phyloP scores from a whole-genome alignment of 1,140 invertebrate species.

The Drosophila ercepeae region DNA sequence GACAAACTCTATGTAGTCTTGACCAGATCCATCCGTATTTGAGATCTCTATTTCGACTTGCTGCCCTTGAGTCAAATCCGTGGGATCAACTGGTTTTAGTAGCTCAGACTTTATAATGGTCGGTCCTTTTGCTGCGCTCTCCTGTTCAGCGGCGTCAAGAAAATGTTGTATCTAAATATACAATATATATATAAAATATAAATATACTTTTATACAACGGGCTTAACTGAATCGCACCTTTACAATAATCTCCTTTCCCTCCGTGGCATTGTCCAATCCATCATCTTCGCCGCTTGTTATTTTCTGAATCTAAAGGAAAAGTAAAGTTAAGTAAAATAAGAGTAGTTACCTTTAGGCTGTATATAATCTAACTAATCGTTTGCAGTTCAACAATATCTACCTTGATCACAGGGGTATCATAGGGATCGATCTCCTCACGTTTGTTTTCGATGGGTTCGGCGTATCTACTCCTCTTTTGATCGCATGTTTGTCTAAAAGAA shows the following conservation, averaged over 20 bases:
- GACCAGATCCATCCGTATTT: not conserved
- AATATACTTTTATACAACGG: not conserved
- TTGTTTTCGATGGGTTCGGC: not conserved
- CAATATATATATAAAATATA: not conserved
- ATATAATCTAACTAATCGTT: not conserved
- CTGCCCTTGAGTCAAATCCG: not conserved
- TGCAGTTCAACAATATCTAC: no score
- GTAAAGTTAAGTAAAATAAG: not conserved
- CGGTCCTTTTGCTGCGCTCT: not conserved
- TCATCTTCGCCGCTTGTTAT: constrained; percentile 3
- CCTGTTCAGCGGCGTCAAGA: constrained; percentile 5
- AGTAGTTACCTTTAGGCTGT: not conserved
- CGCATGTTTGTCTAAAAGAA: constrained; percentile 33
- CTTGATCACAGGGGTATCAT: constrained; percentile 4
- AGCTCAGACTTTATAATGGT: not conserved
- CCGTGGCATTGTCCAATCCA: not conserved
- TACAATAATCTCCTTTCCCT: constrained; percentile 39
- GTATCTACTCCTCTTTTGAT: constrained; percentile 8
- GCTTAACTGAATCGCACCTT: constrained; percentile 28
- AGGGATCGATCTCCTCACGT: no score
- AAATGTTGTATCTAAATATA: constrained; percentile 25
- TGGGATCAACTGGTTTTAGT: not conserved
- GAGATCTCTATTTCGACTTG: constrained; percentile 22
- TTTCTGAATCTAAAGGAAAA: constrained; percentile 16
- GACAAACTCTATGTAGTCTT: constrained; percentile 2